Evolutionary conservation across 2,113 vertebrate species (phyloP), one percentile per base, ranked within the genome.

Genomic region (Merops nubicus): DNA sequence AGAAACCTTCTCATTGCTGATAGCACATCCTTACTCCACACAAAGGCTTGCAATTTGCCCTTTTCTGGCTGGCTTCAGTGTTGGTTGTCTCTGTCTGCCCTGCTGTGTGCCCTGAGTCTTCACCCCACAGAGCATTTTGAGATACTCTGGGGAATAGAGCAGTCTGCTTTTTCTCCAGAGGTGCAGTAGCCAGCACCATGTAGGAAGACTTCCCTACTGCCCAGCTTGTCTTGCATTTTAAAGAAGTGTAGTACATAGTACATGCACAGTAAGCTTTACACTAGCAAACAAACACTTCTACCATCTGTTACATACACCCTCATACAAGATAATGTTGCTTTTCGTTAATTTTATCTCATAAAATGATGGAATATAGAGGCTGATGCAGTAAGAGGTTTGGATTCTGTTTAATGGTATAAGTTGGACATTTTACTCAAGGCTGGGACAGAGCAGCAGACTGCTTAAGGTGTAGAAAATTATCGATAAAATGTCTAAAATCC

Each of bases 171-270:
- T 64, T 53, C 13, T 82, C 13, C 15, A 23, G 23, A 34, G 48
- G 25, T n/a, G 64, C 45, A 47, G 36, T 36, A 73, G 57, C 36
- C 53, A 85, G 36, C 31, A 43, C 28, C 34, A 12, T 11, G 25
- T 50, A 62, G 31, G 51, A 84, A 28, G n/a, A 40, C 34, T 86
- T 65, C 53, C n/a, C 51, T 15, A 5, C 42, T 80, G 34, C 75
- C 54, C 72, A 80, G 28, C 48, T 88, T 78, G 38, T 67, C 34
- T 88, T 77, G 36, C 57, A 53, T 90, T 94, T 86, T 88, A 67
- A 91, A 79, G 70, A 40, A 50, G 5, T 25, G 26, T 26, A 42
- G 42, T 29, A 17, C 33, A 8, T 23, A 23, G 38, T 16, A 33
- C 38, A 11, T 65, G 38, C 63, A 20, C 79, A 63, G 26, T 38